Conservation (phyloP, 2,888 invertebrate species). For the Athalia circularis region DNA sequence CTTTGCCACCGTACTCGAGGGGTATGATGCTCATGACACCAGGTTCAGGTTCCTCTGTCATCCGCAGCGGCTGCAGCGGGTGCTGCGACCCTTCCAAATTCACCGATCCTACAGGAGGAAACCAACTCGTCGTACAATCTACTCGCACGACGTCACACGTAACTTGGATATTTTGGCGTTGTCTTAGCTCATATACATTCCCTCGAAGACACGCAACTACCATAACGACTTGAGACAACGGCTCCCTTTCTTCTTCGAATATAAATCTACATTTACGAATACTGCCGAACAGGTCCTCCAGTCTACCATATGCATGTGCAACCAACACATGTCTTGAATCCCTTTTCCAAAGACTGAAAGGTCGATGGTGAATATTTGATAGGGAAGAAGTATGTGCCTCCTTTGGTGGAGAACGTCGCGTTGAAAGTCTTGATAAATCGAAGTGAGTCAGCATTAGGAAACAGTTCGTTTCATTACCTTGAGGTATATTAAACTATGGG, state of each 20-base stretch:
- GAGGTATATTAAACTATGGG: conserved; percentile 9
- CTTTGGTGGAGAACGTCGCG: conserved; percentile 10
- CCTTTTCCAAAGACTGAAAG: background rate
- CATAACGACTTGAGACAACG: conserved; percentile 31
- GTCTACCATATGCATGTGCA: background rate
- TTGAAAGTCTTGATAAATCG: conserved; percentile 20
- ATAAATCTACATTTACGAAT: conserved; percentile 24
- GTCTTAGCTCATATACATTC: conserved; percentile 30
- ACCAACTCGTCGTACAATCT: conserved; percentile 32
- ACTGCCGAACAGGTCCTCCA: background rate
- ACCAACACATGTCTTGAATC: background rate
- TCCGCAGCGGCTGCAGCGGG: conserved; percentile 27
- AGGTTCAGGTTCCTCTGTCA: conserved; percentile 35
- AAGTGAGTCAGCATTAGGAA: conserved; percentile 28
- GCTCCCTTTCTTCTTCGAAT: conserved; percentile 17
- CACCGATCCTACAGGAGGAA: conserved; percentile 18
- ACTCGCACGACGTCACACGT: conserved; percentile 41
- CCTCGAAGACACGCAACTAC: conserved; percentile 26
- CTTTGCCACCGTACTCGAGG: conserved; percentile 35
- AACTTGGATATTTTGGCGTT: conserved; percentile 39
- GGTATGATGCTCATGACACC: conserved; percentile 5
- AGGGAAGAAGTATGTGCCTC: background rate
- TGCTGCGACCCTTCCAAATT: conserved; percentile 21
- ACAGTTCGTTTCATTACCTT: conserved; percentile 11
- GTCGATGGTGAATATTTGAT: conserved; percentile 37